These are phyloP conservation scores for Albula goreensis DNA, from an alignment of 2,113 vertebrate species.

Conservation along the genomic window DNA sequence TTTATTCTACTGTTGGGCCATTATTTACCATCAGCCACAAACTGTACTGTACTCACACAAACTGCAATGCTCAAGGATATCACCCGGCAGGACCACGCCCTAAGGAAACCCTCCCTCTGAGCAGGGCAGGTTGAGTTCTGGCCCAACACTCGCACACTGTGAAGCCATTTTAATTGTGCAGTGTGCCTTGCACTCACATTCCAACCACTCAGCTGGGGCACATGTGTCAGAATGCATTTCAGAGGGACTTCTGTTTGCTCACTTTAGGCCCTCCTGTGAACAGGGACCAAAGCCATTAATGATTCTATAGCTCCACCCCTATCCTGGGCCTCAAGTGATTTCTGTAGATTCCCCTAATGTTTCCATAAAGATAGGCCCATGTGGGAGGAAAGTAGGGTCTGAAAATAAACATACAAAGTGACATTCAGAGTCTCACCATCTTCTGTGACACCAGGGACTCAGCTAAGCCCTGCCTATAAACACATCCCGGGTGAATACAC, in stretches of 20 bases:
- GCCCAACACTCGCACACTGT: background rate
- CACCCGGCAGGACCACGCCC: background rate
- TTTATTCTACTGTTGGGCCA: conserved; percentile 21
- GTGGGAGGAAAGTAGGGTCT: background rate
- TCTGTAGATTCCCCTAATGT: no score
- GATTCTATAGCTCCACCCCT: background rate
- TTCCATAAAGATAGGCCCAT: background rate
- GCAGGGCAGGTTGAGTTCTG: background rate
- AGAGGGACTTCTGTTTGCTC: background rate
- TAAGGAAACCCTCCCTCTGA: background rate
- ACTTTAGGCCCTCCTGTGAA: background rate
- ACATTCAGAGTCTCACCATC: conserved; percentile 8
- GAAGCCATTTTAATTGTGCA: background rate
- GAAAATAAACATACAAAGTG: background rate
- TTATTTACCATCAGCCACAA: no score
- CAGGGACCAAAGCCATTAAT: background rate
- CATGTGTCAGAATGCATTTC: background rate
- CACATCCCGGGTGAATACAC: background rate
- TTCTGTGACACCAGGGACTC: background rate
- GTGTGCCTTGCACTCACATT: background rate
- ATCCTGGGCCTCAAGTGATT: no score
- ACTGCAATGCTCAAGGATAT: background rate
- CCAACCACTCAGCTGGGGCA: background rate
- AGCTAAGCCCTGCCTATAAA: background rate
- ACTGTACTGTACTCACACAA: background rate